Conservation (phyloP, 2,113 vertebrate genomes). For the Oceanites oceanicus region DNA sequence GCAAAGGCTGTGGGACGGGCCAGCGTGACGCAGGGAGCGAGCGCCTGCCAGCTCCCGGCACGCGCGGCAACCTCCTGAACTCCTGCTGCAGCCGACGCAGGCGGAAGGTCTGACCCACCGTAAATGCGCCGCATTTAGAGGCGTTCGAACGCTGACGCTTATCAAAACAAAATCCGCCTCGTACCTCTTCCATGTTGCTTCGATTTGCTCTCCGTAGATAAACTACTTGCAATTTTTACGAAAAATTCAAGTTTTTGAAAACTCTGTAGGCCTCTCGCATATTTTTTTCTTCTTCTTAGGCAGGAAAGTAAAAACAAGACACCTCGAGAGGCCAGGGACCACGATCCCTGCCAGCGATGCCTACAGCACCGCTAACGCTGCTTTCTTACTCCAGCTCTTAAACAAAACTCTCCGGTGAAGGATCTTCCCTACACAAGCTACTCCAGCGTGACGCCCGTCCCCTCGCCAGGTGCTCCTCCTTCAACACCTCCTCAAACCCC, state of each 20-base stretch:
- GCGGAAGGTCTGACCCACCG: background rate
- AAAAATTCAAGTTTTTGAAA: background rate
- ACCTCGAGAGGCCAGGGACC: background rate
- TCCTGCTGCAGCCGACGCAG: background rate
- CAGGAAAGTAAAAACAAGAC: background rate
- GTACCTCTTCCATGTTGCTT: rapidly evolving
- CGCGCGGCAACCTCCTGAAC: background rate
- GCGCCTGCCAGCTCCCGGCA: no score
- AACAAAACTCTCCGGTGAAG: rapidly evolving
- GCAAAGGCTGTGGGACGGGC: background rate
- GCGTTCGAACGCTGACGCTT: background rate
- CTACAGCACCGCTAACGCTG: rapidly evolving
- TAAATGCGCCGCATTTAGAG: background rate
- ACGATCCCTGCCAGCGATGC: background rate
- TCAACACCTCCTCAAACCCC: background rate
- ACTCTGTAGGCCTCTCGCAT: rapidly evolving
- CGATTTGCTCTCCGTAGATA: background rate
- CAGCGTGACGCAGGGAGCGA: background rate
- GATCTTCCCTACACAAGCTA: background rate
- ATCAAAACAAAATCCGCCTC: background rate
- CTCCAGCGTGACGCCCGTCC: rapidly evolving
- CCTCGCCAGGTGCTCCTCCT: rapidly evolving
- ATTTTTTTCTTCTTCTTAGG: background rate
- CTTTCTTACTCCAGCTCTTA: rapidly evolving
- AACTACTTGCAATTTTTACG: background rate